Evolutionary conservation across 2,888 invertebrate genomes (phyloP).

Genomic region (Orchesella flavescens): DNA sequence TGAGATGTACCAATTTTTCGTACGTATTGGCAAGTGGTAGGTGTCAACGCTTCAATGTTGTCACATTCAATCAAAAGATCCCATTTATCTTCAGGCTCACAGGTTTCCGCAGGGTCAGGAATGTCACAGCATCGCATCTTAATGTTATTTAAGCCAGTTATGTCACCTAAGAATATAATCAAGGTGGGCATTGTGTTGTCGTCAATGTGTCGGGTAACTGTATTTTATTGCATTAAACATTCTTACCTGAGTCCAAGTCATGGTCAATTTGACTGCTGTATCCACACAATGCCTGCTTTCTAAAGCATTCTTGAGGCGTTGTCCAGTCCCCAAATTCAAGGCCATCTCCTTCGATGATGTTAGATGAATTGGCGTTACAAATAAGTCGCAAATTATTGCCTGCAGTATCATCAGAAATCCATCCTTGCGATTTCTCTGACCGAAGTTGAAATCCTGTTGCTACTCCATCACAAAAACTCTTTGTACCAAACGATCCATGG

Average conservation of each 20-base stretch:
- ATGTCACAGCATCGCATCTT: slow-evolving; percentile 67
- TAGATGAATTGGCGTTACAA: slow-evolving; percentile 47
- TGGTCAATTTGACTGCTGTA: slow-evolving; percentile 66
- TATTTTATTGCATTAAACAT: not conserved
- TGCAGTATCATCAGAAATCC: slow-evolving; percentile 67
- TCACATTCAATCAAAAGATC: slow-evolving; percentile 69
- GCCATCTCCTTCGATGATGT: slow-evolving; percentile 64
- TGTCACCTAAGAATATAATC: slow-evolving; percentile 49
- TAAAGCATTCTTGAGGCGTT: slow-evolving; percentile 53
- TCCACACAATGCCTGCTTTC: slow-evolving; percentile 65
- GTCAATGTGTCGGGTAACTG: not conserved
- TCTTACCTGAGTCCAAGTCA: slow-evolving; percentile 28
- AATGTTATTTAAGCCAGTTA: slow-evolving; percentile 66
- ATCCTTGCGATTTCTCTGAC: slow-evolving; percentile 60
- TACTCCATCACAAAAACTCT: slow-evolving; percentile 61
- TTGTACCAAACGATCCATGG: slow-evolving; percentile 56
- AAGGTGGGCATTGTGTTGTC: not conserved
- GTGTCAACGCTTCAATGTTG: slow-evolving; percentile 61
- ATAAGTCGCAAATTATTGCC: slow-evolving; percentile 61
- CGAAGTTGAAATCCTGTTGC: slow-evolving; percentile 69
- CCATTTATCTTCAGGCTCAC: slow-evolving; percentile 65
- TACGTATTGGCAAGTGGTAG: slow-evolving; percentile 65
- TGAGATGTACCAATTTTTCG: slow-evolving; percentile 65
- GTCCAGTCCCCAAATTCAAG: slow-evolving; percentile 67
- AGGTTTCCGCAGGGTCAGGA: slow-evolving; percentile 62